Evolutionary conservation across 2,888 invertebrate genomes (phyloP).

Genomic region (Chymomyza caudatula): DNA sequence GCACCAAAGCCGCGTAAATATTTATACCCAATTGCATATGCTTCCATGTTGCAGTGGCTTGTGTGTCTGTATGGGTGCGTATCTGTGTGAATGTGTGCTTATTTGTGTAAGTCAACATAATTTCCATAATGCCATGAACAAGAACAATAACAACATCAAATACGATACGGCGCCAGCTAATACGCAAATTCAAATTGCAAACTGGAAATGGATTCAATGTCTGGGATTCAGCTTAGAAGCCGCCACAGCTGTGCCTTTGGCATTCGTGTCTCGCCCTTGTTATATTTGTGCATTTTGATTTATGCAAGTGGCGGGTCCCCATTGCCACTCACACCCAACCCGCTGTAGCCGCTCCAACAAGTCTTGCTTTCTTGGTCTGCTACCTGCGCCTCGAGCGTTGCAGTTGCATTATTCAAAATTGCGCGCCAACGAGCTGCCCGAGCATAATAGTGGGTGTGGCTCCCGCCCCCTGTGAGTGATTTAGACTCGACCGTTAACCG

Average conservation of each 20-base stretch:
- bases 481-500: conserved; percentile 63
- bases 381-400: conserved; percentile 12
- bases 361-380: background rate
- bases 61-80: background rate
- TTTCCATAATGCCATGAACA: conserved; percentile 54
- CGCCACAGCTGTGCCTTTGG: background rate
- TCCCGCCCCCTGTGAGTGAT: conserved; percentile 55
- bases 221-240: background rate
- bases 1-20: conserved; percentile 59
- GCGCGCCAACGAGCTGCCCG: conserved; percentile 31
- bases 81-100: conserved; percentile 44
- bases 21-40: conserved; percentile 63
- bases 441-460: too few species aligned
- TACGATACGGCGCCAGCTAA: background rate
- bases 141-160: background rate
- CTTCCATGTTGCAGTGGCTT: conserved; percentile 24
- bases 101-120: conserved; percentile 67
- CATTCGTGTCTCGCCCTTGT: conserved; percentile 32
- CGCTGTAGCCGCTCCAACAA: background rate
- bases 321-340: background rate
- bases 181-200: background rate
- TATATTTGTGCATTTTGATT: conserved; percentile 68
- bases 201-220: background rate
- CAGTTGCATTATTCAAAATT: conserved; percentile 65
- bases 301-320: conserved; percentile 43